Conservation (phyloP, 2,113 vertebrate species). For the Cyphotilapia sp. region DNA sequence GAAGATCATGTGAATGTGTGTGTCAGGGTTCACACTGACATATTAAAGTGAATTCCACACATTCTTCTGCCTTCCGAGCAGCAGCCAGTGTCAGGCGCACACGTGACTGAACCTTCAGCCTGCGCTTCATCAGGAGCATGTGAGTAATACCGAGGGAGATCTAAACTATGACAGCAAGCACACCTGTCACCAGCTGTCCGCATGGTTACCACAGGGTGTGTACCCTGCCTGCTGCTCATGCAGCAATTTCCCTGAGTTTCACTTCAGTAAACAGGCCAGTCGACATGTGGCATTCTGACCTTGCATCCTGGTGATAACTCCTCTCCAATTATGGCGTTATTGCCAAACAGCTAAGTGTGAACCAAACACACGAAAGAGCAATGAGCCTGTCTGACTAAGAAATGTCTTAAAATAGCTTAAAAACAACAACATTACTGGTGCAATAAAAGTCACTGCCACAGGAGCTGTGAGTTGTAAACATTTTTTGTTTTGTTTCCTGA, state of each 20-base stretch:
- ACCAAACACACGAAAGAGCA: not conserved
- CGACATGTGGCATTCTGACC: constrained; percentile 45
- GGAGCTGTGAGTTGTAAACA: not conserved
- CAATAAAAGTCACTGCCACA: not conserved
- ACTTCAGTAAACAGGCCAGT: constrained; percentile 41
- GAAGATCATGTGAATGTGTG: constrained; percentile 28
- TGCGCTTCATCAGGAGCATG: not conserved
- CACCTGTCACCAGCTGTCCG: constrained; percentile 19
- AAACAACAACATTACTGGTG: not conserved
- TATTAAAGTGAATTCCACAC: constrained; percentile 48
- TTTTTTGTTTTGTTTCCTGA: not conserved
- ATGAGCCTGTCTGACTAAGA: not conserved
- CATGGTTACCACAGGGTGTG: not conserved
- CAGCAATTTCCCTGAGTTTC: constrained; percentile 40
- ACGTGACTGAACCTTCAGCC: not conserved
- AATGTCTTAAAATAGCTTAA: not conserved
- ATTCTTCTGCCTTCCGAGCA: constrained; percentile 31
- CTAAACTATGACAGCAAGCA: not conserved
- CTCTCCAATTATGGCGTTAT: constrained; percentile 35
- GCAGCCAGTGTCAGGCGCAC: not conserved
- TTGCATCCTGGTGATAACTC: constrained; percentile 45
- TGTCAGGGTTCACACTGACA: constrained; percentile 31
- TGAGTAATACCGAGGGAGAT: not conserved
- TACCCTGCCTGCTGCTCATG: not conserved
- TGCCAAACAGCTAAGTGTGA: constrained; percentile 26